phyloP scores from a whole-genome alignment of 2,113 vertebrate species.

The Chamaetylas fuelleborni region DNA sequence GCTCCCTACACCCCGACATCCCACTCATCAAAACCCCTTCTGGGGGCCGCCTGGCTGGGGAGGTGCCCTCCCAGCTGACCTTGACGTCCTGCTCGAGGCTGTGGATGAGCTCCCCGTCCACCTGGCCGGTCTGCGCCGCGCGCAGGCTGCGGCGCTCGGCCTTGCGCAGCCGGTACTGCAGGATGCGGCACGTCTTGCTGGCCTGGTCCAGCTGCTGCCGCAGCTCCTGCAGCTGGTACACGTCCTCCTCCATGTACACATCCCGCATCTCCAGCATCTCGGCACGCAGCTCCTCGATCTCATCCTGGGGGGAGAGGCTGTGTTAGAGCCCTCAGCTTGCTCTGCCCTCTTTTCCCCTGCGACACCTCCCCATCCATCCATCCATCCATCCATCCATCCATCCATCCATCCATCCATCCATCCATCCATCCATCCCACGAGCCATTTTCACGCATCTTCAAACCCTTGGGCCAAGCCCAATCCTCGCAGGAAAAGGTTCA shows the following conservation, averaged over 20 bases:
- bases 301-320: conserved; percentile 75
- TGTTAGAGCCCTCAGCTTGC: accelerated
- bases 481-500: background rate
- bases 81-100: conserved; percentile 96
- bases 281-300: conserved; percentile 94
- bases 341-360: accelerated
- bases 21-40: background rate
- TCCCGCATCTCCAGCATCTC: conserved; percentile 99
- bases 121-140: conserved; percentile 93
- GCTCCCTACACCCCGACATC: background rate
- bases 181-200: conserved; percentile 96
- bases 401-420: background rate
- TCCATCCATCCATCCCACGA: background rate
- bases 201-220: conserved; percentile 95
- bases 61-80: conserved; percentile 64
- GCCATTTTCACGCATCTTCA: background rate
- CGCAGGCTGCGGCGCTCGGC: conserved; percentile 93
- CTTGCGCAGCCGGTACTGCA: conserved; percentile 96
- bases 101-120: conserved; percentile 91
- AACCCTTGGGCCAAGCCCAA: background rate
- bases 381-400: background rate
- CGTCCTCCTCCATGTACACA: conserved; percentile 97
- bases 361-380: background rate
- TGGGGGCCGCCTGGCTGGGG: background rate
- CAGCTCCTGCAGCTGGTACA: conserved; percentile 96